Percentiles rank a stretch among this genome's conserved stretches.
Evolutionary conservation across 92 coral and sea anemone genomes (phyloP).

Genomic region (Desmophyllum pertusum): DNA sequence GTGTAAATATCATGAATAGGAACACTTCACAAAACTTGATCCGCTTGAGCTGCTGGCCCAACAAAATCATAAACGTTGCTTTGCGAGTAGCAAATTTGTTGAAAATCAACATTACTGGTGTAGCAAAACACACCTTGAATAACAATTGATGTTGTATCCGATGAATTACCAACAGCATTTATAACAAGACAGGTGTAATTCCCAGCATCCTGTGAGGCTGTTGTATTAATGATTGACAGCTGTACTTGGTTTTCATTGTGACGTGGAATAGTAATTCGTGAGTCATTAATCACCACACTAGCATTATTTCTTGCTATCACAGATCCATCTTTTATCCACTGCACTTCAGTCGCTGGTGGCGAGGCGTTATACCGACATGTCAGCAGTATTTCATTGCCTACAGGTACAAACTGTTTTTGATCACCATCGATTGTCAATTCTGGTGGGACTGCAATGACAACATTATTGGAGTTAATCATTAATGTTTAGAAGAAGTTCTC

Average conservation of each 20-base stretch:
- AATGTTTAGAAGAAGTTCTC: too few relatives aligned
- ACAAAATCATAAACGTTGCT: too few relatives aligned
- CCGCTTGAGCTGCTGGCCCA: too few relatives aligned
- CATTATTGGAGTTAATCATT: background rate
- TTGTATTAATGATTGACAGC: constrained; percentile 29
- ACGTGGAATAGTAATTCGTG: background rate
- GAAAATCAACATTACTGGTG: too few relatives aligned
- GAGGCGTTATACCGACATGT: constrained; percentile 15
- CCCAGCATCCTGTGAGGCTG: constrained; percentile 34
- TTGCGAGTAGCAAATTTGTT: too few relatives aligned
- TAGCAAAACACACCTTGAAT: background rate
- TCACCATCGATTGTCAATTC: background rate
- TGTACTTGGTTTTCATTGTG: background rate
- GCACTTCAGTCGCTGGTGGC: constrained; percentile 7
- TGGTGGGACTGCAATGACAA: background rate
- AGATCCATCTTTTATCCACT: background rate
- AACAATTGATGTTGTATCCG: background rate
- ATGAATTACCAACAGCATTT: background rate
- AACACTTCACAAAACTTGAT: too few relatives aligned
- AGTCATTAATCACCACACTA: background rate
- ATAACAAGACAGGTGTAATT: constrained; percentile 45
- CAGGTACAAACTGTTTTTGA: background rate
- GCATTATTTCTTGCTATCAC: background rate
- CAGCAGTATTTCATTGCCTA: background rate
- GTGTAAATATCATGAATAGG: too few relatives aligned